phyloP scores from a whole-genome alignment of 2,888 invertebrate species.

The Diadromus collaris region DNA sequence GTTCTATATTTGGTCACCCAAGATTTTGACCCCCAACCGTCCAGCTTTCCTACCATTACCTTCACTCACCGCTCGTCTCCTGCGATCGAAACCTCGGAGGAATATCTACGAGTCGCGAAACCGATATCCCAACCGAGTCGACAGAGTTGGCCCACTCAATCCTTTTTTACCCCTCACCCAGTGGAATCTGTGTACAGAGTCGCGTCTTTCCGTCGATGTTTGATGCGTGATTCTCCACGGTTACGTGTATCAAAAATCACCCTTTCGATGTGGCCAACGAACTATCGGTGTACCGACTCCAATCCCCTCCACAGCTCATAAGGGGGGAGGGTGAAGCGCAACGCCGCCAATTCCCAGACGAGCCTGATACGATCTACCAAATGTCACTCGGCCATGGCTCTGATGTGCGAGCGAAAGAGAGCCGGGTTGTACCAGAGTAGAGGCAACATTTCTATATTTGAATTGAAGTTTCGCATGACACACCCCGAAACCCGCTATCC shows the following conservation, averaged over 20 bases:
- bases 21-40: too few relatives aligned
- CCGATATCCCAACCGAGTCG: conserved; percentile 56
- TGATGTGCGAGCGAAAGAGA: conserved; percentile 74
- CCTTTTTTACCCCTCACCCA: conserved; percentile 2
- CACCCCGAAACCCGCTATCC: conserved; percentile 35
- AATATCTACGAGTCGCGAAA: conserved; percentile 46
- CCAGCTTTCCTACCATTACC: conserved; percentile 15
- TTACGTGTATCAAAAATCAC: conserved; percentile 40
- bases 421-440: conserved; percentile 64
- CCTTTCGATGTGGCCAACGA: conserved; percentile 48
- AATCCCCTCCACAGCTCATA: conserved; percentile 6
- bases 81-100: conserved; percentile 28
- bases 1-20: too few relatives aligned
- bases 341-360: conserved; percentile 66
- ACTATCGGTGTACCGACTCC: conserved; percentile 47
- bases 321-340: conserved; percentile 36
- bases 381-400: conserved; percentile 79
- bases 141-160: conserved; percentile 50
- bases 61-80: conserved; percentile 28
- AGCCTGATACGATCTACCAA: conserved; percentile 73
- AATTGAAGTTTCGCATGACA: conserved; percentile 62
- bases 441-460: conserved; percentile 62
- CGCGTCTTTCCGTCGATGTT: conserved; percentile 15
- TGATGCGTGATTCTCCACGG: conserved; percentile 5
- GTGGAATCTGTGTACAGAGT: too few relatives aligned